Conservation (phyloP, 2,113 vertebrate genomes). For the Xiphophorus maculatus region DNA sequence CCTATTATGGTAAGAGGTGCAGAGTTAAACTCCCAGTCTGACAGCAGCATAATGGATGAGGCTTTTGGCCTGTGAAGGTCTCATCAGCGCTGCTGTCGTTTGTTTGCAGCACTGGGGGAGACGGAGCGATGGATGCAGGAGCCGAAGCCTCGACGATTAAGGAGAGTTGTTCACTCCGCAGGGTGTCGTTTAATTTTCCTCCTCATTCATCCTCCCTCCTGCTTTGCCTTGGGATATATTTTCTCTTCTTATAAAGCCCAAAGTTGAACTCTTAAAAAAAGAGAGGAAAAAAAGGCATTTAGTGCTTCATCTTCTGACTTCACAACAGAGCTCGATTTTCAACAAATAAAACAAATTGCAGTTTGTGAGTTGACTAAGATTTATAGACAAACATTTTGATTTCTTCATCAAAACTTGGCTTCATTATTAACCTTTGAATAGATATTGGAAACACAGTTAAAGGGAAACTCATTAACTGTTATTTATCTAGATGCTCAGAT, state of each 20-base stretch:
- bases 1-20: slow-evolving; percentile 12
- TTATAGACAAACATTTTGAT: background rate
- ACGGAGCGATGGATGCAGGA: background rate
- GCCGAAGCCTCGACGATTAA: slow-evolving; percentile 22
- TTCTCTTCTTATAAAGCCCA: background rate
- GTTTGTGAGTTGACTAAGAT: background rate
- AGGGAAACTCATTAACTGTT: background rate
- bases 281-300: no score
- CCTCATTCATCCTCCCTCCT: background rate
- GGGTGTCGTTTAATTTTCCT: slow-evolving; percentile 13
- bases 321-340: background rate
- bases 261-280: background rate
- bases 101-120: slow-evolving; percentile 12
- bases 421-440: background rate
- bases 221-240: background rate
- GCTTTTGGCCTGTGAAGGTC: slow-evolving; percentile 17
- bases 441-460: background rate
- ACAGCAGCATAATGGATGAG: slow-evolving; percentile 20
- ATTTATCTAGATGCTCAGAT: background rate
- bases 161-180: slow-evolving; percentile 3
- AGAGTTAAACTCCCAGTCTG: slow-evolving; percentile 17
- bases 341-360: background rate
- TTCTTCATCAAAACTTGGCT: background rate
- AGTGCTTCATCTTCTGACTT: background rate
- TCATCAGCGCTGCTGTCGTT: slow-evolving; percentile 20